Conservation (phyloP, 2,113 vertebrate species). For the Ardeotis arabs region DNA sequence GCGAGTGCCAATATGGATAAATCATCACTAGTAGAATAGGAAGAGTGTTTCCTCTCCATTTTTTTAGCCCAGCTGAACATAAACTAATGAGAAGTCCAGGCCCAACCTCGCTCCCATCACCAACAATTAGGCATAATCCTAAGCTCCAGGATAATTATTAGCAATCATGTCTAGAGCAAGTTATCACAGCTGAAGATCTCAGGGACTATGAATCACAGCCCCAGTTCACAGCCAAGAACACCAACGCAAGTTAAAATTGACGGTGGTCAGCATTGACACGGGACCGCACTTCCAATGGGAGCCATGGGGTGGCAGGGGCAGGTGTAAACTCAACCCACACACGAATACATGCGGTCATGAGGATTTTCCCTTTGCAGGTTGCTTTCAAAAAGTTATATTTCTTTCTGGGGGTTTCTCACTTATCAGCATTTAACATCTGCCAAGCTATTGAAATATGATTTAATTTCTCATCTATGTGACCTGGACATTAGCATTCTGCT, state of each 20-base stretch:
- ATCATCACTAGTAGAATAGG: not conserved
- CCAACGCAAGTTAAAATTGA: not conserved
- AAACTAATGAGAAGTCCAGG: not conserved
- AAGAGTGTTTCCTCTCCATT: not conserved
- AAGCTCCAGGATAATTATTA: not conserved
- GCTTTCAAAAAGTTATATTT: not conserved
- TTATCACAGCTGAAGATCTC: not conserved
- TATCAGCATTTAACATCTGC: not conserved
- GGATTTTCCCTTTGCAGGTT: not conserved
- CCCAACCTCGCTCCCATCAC: not conserved
- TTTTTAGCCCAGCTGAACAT: not conserved
- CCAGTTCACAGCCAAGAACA: not conserved
- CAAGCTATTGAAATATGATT: slow-evolving; percentile 27
- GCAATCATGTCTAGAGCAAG: not conserved
- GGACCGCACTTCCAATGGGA: not conserved
- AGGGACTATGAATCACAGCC: not conserved
- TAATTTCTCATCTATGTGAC: not conserved
- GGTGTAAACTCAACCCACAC: not conserved
- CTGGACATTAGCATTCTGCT: slow-evolving; percentile 40
- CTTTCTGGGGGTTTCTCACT: not conserved
- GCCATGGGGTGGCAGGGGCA: not conserved
- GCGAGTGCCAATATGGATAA: not conserved
- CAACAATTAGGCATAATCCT: not conserved
- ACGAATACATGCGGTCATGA: accelerated
- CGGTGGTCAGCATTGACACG: accelerated